Evolutionary conservation across 2,113 vertebrate species (phyloP), one percentile per base, ranked within the genome.

Genomic region (Collichthys lucidus): DNA sequence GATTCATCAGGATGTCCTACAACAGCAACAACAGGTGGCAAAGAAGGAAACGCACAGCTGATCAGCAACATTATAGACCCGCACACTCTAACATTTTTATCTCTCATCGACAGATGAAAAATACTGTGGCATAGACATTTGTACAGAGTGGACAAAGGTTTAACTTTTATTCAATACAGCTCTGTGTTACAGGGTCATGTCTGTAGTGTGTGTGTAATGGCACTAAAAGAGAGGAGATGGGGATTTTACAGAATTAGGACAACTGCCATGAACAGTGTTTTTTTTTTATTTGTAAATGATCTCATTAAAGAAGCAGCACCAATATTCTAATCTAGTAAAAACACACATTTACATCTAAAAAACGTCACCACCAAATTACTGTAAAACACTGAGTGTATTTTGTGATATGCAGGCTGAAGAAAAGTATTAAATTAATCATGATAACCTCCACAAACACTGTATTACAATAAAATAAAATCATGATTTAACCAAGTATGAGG

Each of bases 1-100:
- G 92, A 89, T 96, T 99, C 98, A 99, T 99, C 90, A 99, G 93
- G 70, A 99, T 93, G 64, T 99, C 98, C 98, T 95, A 68, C 46
- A 53, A 42, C 26, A 59, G 49, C 14, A n/a, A 14, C 7, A 50
- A 20, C 24, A 40, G 29, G 11, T 6, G 29, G 42, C 20, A 74
- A 59, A 35, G 9, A 40, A 3, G 2, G 2, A 29, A 24, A 26
- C 53, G 20, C 5, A 59, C 14, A 35, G 0, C 10, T 62, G 35
- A 81, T 74, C 56, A 57, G 7, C 19, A 66, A 52, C 20, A 55
- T 70, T 2, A 56, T 22, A 9, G 19, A 44, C 11, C n/a, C 22
- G 53, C 4, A 10, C 20, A 44, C 22, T 1, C 49, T 19, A 16
- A 11, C 5, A 42, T 74, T 61, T 59, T 42, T 16, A 69, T 29